Base-by-base conservation (phyloP, 2,113 vertebrate species). In the Scophthalmus maximus region DNA sequence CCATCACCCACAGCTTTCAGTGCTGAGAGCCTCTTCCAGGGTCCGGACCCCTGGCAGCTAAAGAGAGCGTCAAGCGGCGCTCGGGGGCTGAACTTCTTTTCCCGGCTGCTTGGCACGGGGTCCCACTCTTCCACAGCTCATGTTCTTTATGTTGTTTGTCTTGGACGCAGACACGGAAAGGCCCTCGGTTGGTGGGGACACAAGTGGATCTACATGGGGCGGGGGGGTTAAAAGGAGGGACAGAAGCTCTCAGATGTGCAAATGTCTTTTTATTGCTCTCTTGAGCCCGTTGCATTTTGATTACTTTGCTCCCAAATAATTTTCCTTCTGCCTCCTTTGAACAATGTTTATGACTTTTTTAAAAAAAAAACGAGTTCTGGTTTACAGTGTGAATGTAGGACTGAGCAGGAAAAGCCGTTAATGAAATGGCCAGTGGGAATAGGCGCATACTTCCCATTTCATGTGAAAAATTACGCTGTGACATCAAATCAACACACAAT, bases 71-170 rank as follows among this genome's bases (percentile, higher is more conserved):
- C 65, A 73, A 59, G 61, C 73, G 30, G 70, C 18, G 76, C 62
- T 78, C 38, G 11, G 59, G n/a, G 58, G 40, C 68, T 73, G 46
- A 74, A 68, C 87, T 68, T 55, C 63, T 77, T 77, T 83, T n/a
- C n/a, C 75, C 32, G 57, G 60, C 51, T n/a, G 81, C 69, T 84
- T 90, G 86, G 84, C 86, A 87, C 82, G 87, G 67, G 84, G 86
- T 87, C 86, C 17, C n/a, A 10, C 81, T 89, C 60, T 75, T 83
- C 86, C 68, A 60, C 63, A 85, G 88, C 84, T 83, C 84, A 49
- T 47, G 82, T 78, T 91, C 83, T 91, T 90, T 80, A 84, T 83
- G 80, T 32, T 93, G 93, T 93, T 93, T 94, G 82, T 92, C 67
- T 94, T 94, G 92, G 93, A 91, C 29, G 6, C 53, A 10, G 69